Conservation (phyloP, 1,140 invertebrate species). For the Onthophagus taurus region DNA sequence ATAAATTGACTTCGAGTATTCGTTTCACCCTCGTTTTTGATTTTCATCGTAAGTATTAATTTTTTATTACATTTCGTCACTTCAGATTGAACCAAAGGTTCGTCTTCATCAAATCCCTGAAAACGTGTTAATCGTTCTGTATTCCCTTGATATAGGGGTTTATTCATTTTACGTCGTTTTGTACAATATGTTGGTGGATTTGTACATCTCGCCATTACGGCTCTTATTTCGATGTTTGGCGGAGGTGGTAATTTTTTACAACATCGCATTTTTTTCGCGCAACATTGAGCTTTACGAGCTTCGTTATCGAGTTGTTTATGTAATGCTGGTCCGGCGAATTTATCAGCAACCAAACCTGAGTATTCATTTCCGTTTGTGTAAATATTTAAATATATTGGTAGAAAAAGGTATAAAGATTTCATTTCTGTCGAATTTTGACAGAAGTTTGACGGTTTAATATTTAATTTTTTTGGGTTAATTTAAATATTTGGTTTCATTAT, state of each 20-base stretch:
- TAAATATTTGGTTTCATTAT: no score
- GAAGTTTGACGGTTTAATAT: no score
- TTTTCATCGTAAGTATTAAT: conserved; percentile 29
- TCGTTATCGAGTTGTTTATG: conserved; percentile 14
- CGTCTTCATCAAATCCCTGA: conserved; percentile 22
- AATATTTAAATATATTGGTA: no score
- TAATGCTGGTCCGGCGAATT: conserved; percentile 3
- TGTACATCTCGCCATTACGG: conserved; percentile 25
- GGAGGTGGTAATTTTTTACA: conserved; percentile 13
- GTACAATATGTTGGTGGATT: conserved; percentile 3
- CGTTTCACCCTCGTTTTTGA: conserved; percentile 28
- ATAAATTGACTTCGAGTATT: conserved; percentile 38
- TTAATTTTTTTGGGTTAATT: no score
- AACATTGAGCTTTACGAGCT: conserved; percentile 18
- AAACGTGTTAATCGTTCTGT: conserved; percentile 15
- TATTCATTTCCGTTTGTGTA: no score
- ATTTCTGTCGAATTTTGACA: no score
- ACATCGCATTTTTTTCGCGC: conserved; percentile 21
- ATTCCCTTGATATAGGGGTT: conserved; percentile 10
- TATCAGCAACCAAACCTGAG: no score
- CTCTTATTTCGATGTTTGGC: conserved; percentile 31
- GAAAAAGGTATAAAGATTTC: no score
- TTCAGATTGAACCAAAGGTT: conserved; percentile 18
- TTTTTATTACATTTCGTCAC: conserved; percentile 30
- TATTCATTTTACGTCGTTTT: conserved; percentile 13